phyloP scores from a whole-genome alignment of 1,140 invertebrate species.

The Monomorium pharaonis region DNA sequence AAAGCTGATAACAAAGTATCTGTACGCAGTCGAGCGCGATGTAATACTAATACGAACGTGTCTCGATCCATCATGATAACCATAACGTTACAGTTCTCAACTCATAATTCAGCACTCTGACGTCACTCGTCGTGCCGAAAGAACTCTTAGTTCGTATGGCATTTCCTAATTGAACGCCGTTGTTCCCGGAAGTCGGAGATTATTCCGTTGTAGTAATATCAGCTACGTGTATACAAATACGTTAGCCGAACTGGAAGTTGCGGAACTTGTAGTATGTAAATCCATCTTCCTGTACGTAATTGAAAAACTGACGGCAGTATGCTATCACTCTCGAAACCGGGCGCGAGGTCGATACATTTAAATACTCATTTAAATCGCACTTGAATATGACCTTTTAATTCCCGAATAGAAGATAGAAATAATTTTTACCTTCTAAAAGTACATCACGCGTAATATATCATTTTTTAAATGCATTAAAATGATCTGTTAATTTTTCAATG shows the following conservation, averaged over 20 bases:
- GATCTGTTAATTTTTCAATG: not conserved
- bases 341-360: conserved; percentile 30
- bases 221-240: conserved; percentile 56
- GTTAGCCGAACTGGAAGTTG: conserved; percentile 58
- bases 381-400: conserved; percentile 15
- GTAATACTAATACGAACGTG: not conserved
- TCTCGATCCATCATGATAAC: not conserved
- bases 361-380: conserved; percentile 32
- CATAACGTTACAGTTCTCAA: not conserved
- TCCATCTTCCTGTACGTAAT: conserved; percentile 64
- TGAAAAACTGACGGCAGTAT: conserved; percentile 62
- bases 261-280: conserved; percentile 70
- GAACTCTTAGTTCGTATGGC: conserved; percentile 1
- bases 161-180: conserved; percentile 47
- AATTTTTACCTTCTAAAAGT: not conserved
- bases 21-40: not conserved
- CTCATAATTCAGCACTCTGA: not conserved
- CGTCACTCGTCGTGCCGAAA: not conserved
- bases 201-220: conserved; percentile 55
- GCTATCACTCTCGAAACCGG: conserved; percentile 30
- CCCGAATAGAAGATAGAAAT: not conserved
- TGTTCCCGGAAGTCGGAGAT: conserved; percentile 59
- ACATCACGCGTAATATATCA: not conserved
- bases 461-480: conserved; percentile 5
- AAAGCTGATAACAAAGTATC: not conserved